These are phyloP conservation scores for Apaloderma vittatum DNA, from an alignment of 2,113 vertebrate species.

Conservation along the genomic window DNA sequence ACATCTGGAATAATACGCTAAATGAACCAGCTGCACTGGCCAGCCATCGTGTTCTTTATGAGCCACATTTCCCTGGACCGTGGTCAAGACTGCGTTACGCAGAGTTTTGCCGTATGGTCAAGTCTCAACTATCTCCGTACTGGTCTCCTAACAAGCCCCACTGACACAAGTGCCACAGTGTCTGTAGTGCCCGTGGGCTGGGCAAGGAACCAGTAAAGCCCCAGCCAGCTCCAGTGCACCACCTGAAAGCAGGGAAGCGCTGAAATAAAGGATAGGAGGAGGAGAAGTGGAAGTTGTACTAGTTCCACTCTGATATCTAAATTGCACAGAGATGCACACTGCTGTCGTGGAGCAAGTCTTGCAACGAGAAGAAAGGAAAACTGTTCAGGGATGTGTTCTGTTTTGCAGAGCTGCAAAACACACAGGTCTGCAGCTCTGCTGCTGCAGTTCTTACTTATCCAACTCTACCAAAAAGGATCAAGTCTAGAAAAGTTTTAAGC, in stretches of 20 bases:
- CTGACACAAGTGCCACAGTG: not conserved
- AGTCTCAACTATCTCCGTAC: not conserved
- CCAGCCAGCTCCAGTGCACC: not conserved
- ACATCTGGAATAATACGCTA: not conserved
- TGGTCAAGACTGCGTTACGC: not conserved
- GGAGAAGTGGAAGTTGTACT: not conserved
- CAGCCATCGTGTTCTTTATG: not conserved
- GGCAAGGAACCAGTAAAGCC: not conserved
- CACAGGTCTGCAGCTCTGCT: not conserved
- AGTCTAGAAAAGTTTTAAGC: not conserved
- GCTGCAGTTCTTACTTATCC: not conserved
- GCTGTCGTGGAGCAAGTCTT: not conserved
- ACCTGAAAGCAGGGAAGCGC: not conserved
- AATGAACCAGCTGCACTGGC: not conserved
- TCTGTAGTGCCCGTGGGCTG: not conserved
- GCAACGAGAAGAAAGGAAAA: not conserved
- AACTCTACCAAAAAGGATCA: not conserved
- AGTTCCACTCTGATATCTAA: not conserved
- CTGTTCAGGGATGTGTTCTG: not conserved
- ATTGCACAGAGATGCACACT: not conserved
- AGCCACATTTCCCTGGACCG: not conserved
- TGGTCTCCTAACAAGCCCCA: not conserved
- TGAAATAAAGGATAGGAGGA: not conserved
- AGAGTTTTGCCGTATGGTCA: not conserved
- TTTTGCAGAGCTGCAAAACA: not conserved